A percentile compares a stretch with the other conserved stretches of the same genome.
Conservation (phyloP, 2,113 vertebrate species). For the Microtus montanus region DNA sequence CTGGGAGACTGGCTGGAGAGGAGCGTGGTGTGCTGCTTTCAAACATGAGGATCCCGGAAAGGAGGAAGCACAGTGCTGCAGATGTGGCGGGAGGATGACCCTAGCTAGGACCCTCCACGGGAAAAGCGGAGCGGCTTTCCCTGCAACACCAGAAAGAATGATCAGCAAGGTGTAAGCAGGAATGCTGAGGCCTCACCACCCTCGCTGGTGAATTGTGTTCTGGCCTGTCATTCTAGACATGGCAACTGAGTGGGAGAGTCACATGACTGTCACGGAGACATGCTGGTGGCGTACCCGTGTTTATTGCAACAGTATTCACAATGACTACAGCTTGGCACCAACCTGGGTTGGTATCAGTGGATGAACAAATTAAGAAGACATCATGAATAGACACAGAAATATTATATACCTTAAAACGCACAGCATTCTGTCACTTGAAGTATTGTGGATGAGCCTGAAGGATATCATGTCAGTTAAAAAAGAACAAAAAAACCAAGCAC, state of each 20-base stretch:
- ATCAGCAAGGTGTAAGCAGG: neutral
- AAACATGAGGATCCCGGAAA: neutral
- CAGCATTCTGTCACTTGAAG: neutral
- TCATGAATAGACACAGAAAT: neutral
- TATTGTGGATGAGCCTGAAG: neutral
- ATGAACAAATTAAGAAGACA: neutral
- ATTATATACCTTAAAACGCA: no score
- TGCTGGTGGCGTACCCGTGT: no score
- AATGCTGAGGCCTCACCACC: neutral
- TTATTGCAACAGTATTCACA: neutral
- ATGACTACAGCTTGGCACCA: no score
- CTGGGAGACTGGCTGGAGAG: neutral
- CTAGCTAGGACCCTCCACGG: no score
- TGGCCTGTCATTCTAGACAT: neutral
- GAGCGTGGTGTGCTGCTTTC: neutral
- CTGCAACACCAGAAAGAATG: neutral
- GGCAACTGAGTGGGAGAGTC: neutral
- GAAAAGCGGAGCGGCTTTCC: no score
- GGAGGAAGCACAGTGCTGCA: neutral
- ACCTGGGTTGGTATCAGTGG: no score
- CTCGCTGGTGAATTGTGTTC: neutral
- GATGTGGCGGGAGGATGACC: fast-evolving
- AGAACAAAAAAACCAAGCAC: neutral
- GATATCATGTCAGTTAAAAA: no score
- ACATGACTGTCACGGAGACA: neutral